These are phyloP conservation scores for Phocoena phocoena DNA, from an alignment of 2,113 vertebrate species.

Conservation along the genomic window DNA sequence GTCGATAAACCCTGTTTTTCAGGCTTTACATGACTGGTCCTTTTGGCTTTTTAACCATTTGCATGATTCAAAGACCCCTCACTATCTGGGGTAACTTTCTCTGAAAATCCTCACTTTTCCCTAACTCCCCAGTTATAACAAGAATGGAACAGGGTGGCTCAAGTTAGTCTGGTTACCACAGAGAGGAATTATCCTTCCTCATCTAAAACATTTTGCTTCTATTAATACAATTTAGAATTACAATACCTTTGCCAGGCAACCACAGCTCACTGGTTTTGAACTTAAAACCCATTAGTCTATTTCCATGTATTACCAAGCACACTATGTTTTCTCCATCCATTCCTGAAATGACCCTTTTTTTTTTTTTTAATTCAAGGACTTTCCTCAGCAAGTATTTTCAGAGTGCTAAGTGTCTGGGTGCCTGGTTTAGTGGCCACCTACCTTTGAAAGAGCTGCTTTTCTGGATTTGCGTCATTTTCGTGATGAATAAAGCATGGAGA, in stretches of 20 bases:
- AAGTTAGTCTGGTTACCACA: neutral
- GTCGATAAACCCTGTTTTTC: neutral
- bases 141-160: neutral
- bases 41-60: neutral
- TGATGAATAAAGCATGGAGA: constrained; percentile 77
- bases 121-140: neutral
- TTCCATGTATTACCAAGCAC: neutral
- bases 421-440: constrained; percentile 68
- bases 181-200: neutral
- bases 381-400: constrained; percentile 45
- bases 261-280: neutral
- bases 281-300: neutral
- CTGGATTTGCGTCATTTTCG: constrained; percentile 66
- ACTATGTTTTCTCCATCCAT: neutral
- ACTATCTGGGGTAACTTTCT: neutral
- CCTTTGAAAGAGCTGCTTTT: constrained; percentile 61
- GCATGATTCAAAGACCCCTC: neutral
- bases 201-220: neutral
- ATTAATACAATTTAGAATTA: constrained; percentile 15
- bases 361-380: constrained; percentile 52
- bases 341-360: constrained; percentile 34
- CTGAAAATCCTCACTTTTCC: neutral
- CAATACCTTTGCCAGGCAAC: neutral
- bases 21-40: neutral
- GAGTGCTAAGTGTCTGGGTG: constrained; percentile 43